A percentile compares a stretch with the other conserved stretches of the same genome.
Evolutionary conservation across 2,888 invertebrate genomes (phyloP).

Genomic region (Habroteleia sp.): DNA sequence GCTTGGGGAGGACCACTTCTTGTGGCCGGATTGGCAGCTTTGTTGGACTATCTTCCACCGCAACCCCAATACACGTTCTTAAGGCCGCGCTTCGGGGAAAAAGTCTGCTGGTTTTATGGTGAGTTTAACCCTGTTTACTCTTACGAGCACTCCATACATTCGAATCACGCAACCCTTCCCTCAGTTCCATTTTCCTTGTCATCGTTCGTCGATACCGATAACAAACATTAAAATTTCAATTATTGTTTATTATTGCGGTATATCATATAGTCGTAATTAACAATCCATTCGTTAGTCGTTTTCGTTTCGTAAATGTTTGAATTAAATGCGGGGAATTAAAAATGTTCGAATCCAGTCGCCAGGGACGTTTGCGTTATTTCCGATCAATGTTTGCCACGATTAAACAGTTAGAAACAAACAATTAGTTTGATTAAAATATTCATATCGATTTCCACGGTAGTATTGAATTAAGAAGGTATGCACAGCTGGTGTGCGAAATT

Average conservation of each 20-base stretch:
- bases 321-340: slow-evolving; percentile 5
- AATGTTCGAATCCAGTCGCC: neutral
- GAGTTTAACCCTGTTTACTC: slow-evolving; percentile 71
- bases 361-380: slow-evolving; percentile 13
- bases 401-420: slow-evolving; percentile 50
- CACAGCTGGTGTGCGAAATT: slow-evolving; percentile 37
- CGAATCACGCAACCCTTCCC: neutral
- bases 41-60: slow-evolving; percentile 86
- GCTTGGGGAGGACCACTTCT: slow-evolving; percentile 92
- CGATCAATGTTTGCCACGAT: slow-evolving; percentile 40
- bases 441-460: slow-evolving; percentile 37
- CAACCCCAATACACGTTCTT: slow-evolving; percentile 84
- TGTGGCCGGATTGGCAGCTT: slow-evolving; percentile 88
- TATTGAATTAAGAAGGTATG: slow-evolving; percentile 42
- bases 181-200: too few relatives aligned
- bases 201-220: neutral
- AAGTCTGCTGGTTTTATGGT: slow-evolving; percentile 93
- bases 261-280: slow-evolving; percentile 9
- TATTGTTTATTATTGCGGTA: neutral
- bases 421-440: slow-evolving; percentile 54
- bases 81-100: slow-evolving; percentile 89
- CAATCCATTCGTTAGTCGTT: slow-evolving; percentile 6
- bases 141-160: slow-evolving; percentile 15
- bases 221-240: neutral
- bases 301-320: slow-evolving; percentile 32